phyloP scores from a whole-genome alignment of 1,140 invertebrate species.

The Ganaspis sp. region DNA sequence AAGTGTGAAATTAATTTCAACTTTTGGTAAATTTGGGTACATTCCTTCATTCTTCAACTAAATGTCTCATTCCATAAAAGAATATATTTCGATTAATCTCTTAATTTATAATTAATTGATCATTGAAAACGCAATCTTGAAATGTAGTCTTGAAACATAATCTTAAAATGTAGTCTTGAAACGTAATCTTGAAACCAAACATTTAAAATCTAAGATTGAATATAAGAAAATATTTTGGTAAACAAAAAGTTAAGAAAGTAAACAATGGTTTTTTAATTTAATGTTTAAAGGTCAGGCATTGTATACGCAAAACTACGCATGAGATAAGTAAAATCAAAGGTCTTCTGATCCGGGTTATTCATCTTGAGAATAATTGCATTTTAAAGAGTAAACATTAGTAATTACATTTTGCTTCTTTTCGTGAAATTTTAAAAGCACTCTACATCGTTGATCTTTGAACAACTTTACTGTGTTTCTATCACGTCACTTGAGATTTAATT shows the following conservation, averaged over 20 bases:
- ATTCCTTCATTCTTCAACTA: neutral
- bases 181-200: no score
- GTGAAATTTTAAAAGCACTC: neutral
- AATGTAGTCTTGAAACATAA: no score
- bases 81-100: no score
- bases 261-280: no score
- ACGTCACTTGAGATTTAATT: neutral
- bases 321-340: conserved; percentile 12
- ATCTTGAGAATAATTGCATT: conserved; percentile 1
- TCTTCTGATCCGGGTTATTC: neutral
- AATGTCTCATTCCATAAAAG: no score
- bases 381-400: neutral
- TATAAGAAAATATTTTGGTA: no score
- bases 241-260: no score
- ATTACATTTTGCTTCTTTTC: conserved; percentile 36
- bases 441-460: neutral
- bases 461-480: neutral
- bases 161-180: no score
- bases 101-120: no score
- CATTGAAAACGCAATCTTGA: no score
- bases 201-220: no score
- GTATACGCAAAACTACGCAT: neutral
- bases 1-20: no score
- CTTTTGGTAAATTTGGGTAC: neutral
- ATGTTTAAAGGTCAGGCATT: neutral